These are phyloP conservation scores for Erebia ligea DNA, from an alignment of 2,888 invertebrate species.

Conservation along the genomic window DNA sequence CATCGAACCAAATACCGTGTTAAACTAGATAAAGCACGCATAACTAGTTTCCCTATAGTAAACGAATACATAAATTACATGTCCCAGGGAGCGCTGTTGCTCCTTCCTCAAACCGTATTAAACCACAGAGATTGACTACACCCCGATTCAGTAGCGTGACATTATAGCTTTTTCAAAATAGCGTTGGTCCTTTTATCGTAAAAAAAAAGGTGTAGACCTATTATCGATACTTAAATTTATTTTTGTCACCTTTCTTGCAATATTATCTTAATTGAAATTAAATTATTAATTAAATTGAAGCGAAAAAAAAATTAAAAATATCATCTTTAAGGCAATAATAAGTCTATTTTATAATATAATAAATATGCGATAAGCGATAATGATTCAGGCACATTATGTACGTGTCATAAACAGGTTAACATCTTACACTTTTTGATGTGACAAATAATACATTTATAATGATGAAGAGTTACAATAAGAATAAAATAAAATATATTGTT, in stretches of 20 bases:
- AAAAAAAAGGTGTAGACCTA: not conserved
- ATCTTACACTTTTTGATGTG: too few species aligned
- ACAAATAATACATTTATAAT: too few species aligned
- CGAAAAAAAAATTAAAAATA: too few species aligned
- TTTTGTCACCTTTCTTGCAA: not conserved
- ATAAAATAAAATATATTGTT: too few species aligned
- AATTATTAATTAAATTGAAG: too few species aligned
- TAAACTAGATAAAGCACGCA: conserved; percentile 56
- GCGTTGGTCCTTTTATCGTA: conserved; percentile 39
- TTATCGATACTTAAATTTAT: not conserved
- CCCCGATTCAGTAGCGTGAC: conserved; percentile 60
- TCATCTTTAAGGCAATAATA: too few species aligned
- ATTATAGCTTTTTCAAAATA: conserved; percentile 49
- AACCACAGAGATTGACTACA: conserved; percentile 77
- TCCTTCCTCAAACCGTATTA: conserved; percentile 69
- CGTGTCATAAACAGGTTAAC: too few species aligned
- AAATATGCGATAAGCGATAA: too few species aligned
- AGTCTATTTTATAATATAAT: too few species aligned
- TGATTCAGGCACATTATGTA: too few species aligned
- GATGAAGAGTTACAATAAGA: too few species aligned
- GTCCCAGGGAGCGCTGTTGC: conserved; percentile 68
- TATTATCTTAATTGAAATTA: too few species aligned
- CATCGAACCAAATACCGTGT: conserved; percentile 44
- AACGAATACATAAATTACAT: conserved; percentile 69
- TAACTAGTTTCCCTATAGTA: conserved; percentile 59